Percentiles rank a stretch among this genome's conserved stretches.
phyloP scores from a whole-genome alignment of 1,140 invertebrate species.

The Cydia strobilella region DNA sequence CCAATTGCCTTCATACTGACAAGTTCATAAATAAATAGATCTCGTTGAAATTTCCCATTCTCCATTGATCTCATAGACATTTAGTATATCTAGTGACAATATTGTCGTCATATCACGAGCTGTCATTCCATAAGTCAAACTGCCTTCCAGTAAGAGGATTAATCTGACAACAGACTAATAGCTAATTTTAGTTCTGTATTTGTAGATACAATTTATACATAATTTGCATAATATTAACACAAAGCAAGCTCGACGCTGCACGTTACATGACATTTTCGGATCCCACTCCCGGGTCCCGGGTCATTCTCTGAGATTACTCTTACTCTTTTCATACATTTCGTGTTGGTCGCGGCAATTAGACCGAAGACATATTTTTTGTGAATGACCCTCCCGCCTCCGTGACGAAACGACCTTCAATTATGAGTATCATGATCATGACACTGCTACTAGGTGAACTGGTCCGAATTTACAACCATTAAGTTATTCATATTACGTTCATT shows the following conservation, averaged over 20 bases:
- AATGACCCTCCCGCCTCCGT: neutral
- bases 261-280: neutral
- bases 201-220: neutral
- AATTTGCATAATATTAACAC: constrained; percentile 10
- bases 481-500: constrained; percentile 19
- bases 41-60: too few relatives aligned
- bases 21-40: too few relatives aligned
- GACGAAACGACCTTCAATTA: constrained; percentile 24
- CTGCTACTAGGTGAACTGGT: constrained; percentile 29
- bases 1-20: too few relatives aligned
- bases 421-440: too few relatives aligned
- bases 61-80: too few relatives aligned
- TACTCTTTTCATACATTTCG: too few relatives aligned
- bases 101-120: neutral
- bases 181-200: neutral
- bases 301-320: too few relatives aligned
- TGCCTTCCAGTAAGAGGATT: neutral
- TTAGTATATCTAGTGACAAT: neutral
- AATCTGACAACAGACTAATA: constrained; percentile 7
- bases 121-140: neutral
- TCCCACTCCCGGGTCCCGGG: too few relatives aligned
- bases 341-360: too few relatives aligned
- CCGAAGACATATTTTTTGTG: too few relatives aligned
- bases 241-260: neutral
- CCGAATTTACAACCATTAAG: constrained; percentile 31